phyloP scores from a whole-genome alignment of 2,797 vertebrate genomes.

The Tokudaia tokunoshimensis region DNA sequence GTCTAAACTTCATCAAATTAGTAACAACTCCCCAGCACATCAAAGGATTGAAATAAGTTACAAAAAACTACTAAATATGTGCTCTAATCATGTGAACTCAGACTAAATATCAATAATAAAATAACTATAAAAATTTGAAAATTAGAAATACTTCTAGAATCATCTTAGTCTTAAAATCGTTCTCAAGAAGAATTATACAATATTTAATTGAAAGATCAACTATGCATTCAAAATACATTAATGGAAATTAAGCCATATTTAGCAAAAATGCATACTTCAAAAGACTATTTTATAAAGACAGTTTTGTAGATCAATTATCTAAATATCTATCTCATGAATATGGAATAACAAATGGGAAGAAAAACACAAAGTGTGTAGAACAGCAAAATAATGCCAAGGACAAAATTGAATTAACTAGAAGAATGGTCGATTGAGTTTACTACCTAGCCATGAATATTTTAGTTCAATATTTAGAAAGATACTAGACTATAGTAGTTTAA shows the following conservation, averaged over 20 bases:
- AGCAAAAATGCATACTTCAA: background rate
- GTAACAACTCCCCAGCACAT: background rate
- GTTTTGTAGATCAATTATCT: background rate
- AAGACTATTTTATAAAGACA: background rate
- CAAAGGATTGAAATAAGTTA: background rate
- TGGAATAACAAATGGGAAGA: background rate
- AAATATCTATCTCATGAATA: background rate
- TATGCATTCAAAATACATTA: background rate
- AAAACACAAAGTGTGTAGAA: background rate
- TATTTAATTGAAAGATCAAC: slow-evolving; percentile 27
- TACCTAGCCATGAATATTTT: background rate
- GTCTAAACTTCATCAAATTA: background rate
- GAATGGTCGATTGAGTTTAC: background rate
- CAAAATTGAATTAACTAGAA: slow-evolving; percentile 17
- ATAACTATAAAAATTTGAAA: slow-evolving; percentile 1
- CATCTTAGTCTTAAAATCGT: background rate
- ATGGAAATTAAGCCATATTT: background rate
- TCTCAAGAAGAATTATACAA: background rate
- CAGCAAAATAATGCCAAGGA: background rate
- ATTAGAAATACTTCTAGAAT: slow-evolving; percentile 7
- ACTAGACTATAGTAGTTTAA: background rate
- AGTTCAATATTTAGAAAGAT: background rate
- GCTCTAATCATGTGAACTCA: background rate
- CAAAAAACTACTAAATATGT: background rate
- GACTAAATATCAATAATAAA: background rate